Evolutionary conservation across 2,888 invertebrate species (phyloP).

Genomic region (Rapana venosa): DNA sequence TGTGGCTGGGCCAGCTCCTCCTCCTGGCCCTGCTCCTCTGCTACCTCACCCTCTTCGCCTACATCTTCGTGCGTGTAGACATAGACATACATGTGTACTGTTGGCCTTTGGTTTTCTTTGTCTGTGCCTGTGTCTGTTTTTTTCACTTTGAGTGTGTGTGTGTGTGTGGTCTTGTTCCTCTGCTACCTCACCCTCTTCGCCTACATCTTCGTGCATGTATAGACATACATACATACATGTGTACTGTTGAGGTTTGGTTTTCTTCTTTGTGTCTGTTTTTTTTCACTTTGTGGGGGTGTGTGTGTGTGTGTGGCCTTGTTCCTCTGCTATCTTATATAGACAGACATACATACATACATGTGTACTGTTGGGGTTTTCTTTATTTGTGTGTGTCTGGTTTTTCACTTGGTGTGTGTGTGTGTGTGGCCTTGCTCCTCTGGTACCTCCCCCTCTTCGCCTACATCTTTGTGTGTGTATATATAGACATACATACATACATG

Average conservation of each 20-base stretch:
- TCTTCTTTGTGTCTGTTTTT: too few species aligned
- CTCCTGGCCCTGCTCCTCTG: slow-evolving; percentile 78
- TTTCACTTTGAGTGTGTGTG: not conserved
- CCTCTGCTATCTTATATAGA: too few species aligned
- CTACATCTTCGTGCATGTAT: not conserved
- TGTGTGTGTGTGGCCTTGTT: too few species aligned
- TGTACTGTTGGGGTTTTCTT: not conserved
- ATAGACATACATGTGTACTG: not conserved
- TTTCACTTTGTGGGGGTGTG: too few species aligned
- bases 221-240: too few species aligned
- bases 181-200: not conserved
- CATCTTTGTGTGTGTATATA: too few species aligned
- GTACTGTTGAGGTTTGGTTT: too few species aligned
- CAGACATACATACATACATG: too few species aligned
- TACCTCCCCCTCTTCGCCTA: too few species aligned
- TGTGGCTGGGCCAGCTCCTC: slow-evolving; percentile 79
- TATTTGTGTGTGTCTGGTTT: not conserved
- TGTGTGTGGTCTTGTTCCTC: too few species aligned
- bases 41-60: slow-evolving; percentile 66
- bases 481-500: too few species aligned
- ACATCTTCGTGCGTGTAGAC: slow-evolving; percentile 12
- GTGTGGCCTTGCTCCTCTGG: not conserved
- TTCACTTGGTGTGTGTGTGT: not conserved
- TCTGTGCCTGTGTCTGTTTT: not conserved
- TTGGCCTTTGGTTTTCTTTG: not conserved